Percentiles rank a stretch among this genome's conserved stretches.
phyloP scores from a whole-genome alignment of 2,888 invertebrate genomes.

The Subacronicta megacephala region DNA sequence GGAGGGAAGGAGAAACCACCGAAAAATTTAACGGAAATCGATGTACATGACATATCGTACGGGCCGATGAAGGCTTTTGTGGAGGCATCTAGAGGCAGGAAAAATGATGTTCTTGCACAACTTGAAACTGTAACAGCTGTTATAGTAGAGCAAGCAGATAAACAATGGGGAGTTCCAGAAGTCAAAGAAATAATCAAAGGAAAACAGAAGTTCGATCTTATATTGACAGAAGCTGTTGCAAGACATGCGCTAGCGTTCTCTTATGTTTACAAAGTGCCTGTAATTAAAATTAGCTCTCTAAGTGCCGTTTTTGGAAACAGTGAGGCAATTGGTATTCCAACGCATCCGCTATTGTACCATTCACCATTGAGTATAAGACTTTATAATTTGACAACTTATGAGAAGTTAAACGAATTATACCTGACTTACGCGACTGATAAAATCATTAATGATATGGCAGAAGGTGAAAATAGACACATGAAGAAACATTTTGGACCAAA shows the following conservation, averaged over 20 bases:
- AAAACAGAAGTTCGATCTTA: conserved; percentile 62
- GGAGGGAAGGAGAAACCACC: conserved; percentile 46
- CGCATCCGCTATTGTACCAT: conserved; percentile 66
- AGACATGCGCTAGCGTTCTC: conserved; percentile 51
- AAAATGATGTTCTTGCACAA: conserved; percentile 28
- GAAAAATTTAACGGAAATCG: conserved; percentile 74
- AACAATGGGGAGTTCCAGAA: conserved; percentile 47
- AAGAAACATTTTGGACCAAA: conserved; percentile 58
- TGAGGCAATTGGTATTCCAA: conserved; percentile 52
- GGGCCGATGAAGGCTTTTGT: conserved; percentile 28
- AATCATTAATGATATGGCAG: conserved; percentile 12
- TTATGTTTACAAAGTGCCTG: conserved; percentile 64
- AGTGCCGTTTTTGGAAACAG: conserved; percentile 47
- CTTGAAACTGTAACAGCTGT: conserved; percentile 21
- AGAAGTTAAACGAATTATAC: conserved; percentile 60
- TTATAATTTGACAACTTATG: conserved; percentile 61
- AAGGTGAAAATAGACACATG: conserved; percentile 36
- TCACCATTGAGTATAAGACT: conserved; percentile 42
- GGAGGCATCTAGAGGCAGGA: not conserved
- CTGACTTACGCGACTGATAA: conserved; percentile 32
- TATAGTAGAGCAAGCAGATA: conserved; percentile 28
- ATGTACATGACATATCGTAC: conserved; percentile 67
- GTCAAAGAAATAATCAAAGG: conserved; percentile 58
- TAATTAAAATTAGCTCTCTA: conserved; percentile 69
- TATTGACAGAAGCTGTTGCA: conserved; percentile 63